Evolutionary conservation across 2,797 vertebrate genomes (phyloP).

Genomic region (Parotocinclus haroldoi): DNA sequence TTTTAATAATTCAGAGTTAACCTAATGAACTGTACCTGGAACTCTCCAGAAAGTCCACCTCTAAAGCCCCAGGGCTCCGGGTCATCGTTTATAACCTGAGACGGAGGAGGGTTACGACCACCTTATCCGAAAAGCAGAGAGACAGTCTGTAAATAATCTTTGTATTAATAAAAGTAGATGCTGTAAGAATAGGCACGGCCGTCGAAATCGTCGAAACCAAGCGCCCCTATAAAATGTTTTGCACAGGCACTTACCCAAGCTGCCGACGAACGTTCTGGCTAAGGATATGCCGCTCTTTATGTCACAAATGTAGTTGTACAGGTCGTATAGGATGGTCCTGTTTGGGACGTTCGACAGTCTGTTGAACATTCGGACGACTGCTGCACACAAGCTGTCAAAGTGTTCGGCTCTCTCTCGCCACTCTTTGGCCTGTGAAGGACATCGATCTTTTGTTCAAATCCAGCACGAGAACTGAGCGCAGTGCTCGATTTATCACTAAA

Average conservation of each 20-base stretch:
- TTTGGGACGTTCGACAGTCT: conserved; percentile 94
- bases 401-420: conserved; percentile 82
- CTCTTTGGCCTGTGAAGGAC: conserved; percentile 74
- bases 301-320: conserved; percentile 98
- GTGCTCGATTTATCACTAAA: no score
- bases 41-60: conserved; percentile 98
- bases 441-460: no score
- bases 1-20: conserved; percentile 59
- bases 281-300: conserved; percentile 96
- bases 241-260: conserved; percentile 51
- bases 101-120: conserved; percentile 82
- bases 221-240: no score
- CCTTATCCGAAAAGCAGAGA: conserved; percentile 65
- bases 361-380: conserved; percentile 96
- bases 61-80: conserved; percentile 98
- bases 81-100: conserved; percentile 86
- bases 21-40: conserved; percentile 85
- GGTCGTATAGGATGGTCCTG: conserved; percentile 92
- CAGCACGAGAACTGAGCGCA: no score
- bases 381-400: conserved; percentile 87
- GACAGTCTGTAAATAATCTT: no score
- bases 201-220: no score
- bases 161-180: no score
- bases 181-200: no score
- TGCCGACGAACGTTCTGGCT: conserved; percentile 87